phyloP scores from a whole-genome alignment of 2,888 invertebrate species.

The Andrena bucephala region DNA sequence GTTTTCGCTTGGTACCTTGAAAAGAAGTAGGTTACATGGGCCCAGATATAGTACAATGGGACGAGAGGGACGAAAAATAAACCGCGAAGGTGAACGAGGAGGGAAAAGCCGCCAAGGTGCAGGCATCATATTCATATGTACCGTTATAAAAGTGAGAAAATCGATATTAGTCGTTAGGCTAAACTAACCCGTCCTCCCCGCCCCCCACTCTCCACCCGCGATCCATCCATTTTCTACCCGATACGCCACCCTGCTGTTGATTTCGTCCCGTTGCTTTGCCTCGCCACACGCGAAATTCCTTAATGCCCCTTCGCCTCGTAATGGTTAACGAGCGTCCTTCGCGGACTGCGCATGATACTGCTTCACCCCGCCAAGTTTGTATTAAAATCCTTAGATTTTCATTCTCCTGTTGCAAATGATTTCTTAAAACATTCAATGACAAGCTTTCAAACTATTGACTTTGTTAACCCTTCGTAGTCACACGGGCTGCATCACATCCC shows the following conservation, averaged over 20 bases:
- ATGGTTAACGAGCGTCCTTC: neutral
- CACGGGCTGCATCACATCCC: too few relatives aligned
- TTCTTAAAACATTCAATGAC: too few relatives aligned
- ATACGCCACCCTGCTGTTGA: slow-evolving; percentile 39
- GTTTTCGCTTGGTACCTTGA: slow-evolving; percentile 47
- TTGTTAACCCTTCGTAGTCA: too few relatives aligned
- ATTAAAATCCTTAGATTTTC: too few relatives aligned
- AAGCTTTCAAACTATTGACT: too few relatives aligned
- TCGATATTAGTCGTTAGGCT: slow-evolving; percentile 73
- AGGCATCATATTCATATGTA: slow-evolving; percentile 66
- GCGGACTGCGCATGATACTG: too few relatives aligned
- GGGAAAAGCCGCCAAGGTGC: slow-evolving; percentile 44
- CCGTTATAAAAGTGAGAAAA: slow-evolving; percentile 74
- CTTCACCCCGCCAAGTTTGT: too few relatives aligned
- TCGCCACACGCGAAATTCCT: neutral
- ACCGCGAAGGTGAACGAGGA: slow-evolving; percentile 35
- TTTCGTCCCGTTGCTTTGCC: slow-evolving; percentile 20
- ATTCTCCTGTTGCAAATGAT: too few relatives aligned
- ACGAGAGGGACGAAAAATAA: slow-evolving; percentile 30
- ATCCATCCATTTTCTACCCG: slow-evolving; percentile 19
- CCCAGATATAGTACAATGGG: slow-evolving; percentile 49
- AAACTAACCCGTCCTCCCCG: slow-evolving; percentile 29
- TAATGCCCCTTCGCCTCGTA: neutral
- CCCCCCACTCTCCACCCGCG: neutral
- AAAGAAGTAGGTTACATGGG: slow-evolving; percentile 71